phyloP scores from a whole-genome alignment of 2,797 vertebrate species.

The Channallabes apus region DNA sequence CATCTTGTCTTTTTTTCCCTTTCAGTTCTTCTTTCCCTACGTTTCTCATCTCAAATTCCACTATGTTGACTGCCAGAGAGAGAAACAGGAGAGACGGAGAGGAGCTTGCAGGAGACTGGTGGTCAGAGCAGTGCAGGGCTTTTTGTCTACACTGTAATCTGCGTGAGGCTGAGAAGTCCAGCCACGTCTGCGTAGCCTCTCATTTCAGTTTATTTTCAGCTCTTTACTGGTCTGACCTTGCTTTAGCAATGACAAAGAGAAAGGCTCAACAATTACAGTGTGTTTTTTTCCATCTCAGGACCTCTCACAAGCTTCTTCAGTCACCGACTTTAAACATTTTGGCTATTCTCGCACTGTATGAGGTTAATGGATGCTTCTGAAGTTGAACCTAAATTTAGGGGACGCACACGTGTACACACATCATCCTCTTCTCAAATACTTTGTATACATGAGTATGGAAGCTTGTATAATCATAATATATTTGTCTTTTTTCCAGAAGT shows the following conservation, averaged over 20 bases:
- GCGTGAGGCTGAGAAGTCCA: slow-evolving; percentile 50
- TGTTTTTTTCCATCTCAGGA: slow-evolving; percentile 52
- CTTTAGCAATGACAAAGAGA: slow-evolving; percentile 50
- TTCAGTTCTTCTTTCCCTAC: background rate
- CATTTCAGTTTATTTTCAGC: slow-evolving; percentile 63
- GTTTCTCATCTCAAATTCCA: slow-evolving; percentile 14
- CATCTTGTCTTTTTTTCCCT: background rate
- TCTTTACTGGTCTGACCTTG: slow-evolving; percentile 56
- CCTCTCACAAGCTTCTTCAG: slow-evolving; percentile 25
- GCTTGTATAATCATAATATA: background rate
- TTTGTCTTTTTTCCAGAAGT: background rate
- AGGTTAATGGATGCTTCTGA: slow-evolving; percentile 28
- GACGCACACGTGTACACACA: slow-evolving; percentile 1
- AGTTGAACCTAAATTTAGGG: slow-evolving; percentile 14
- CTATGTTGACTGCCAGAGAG: background rate
- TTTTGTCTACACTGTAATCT: slow-evolving; percentile 58
- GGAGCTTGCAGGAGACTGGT: slow-evolving; percentile 35
- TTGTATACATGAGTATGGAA: background rate
- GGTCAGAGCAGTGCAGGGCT: slow-evolving; percentile 46
- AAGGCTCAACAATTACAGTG: slow-evolving; percentile 57
- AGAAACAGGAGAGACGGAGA: slow-evolving; percentile 11
- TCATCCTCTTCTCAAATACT: background rate
- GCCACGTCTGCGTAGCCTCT: slow-evolving; percentile 57
- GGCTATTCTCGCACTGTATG: slow-evolving; percentile 25
- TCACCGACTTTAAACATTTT: slow-evolving; percentile 35